Evolutionary conservation across 2,113 vertebrate genomes (phyloP).

Genomic region (Andinoacara biseriatus): DNA sequence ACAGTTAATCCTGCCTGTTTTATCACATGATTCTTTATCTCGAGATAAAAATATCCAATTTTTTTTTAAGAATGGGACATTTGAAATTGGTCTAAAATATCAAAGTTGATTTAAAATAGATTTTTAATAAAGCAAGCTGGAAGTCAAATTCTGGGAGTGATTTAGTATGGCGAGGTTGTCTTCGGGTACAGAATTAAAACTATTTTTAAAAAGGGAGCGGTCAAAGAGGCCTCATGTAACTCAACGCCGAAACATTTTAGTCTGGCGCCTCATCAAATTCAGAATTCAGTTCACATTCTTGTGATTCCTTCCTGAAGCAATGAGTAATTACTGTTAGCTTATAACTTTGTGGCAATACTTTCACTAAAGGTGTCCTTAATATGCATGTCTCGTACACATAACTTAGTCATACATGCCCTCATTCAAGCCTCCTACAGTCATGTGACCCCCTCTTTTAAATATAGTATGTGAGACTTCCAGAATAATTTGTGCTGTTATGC

Average conservation of each 20-base stretch:
- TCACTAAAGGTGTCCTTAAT: neutral
- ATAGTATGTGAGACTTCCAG: neutral
- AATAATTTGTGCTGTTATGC: neutral
- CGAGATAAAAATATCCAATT: neutral
- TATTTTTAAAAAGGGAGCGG: slow-evolving; percentile 9
- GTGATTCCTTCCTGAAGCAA: neutral
- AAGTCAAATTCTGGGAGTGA: neutral
- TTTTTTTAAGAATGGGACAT: neutral
- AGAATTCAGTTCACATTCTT: slow-evolving; percentile 2
- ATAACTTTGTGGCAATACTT: neutral
- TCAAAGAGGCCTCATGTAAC: neutral
- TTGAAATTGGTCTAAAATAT: neutral
- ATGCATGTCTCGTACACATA: neutral
- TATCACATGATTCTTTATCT: neutral
- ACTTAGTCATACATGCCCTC: neutral
- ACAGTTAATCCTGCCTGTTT: neutral
- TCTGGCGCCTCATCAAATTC: neutral
- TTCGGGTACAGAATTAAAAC: neutral
- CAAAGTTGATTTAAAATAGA: neutral
- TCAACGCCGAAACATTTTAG: neutral
- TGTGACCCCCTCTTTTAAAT: neutral
- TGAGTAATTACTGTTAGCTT: neutral
- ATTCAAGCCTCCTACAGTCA: neutral
- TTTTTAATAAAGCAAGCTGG: neutral
- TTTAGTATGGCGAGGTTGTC: neutral